These are phyloP conservation scores for Enteromius viviparus DNA, from an alignment of 2,797 vertebrate species.

Conservation along the genomic window DNA sequence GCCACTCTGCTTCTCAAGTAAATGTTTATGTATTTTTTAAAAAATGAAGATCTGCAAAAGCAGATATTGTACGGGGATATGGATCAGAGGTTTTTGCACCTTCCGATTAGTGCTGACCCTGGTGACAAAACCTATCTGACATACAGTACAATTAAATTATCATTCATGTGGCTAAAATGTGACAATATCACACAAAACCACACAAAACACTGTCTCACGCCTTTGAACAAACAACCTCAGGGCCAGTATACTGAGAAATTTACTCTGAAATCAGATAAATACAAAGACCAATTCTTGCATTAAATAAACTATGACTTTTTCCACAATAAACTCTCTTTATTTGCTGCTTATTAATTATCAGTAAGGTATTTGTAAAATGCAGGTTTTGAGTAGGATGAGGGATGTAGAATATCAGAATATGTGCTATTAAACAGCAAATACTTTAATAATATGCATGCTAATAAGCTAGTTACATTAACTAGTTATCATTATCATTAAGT, in stretches of 20 bases:
- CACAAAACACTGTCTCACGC: neutral
- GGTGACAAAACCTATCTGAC: neutral
- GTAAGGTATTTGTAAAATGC: neutral
- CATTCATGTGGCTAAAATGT: conserved; percentile 8
- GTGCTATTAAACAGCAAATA: neutral
- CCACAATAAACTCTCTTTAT: neutral
- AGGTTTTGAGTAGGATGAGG: neutral
- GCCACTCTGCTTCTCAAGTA: neutral
- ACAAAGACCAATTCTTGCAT: neutral
- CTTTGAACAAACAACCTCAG: neutral
- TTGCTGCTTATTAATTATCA: neutral
- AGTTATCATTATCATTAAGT: too few relatives aligned
- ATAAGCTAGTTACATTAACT: too few relatives aligned
- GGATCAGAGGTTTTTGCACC: neutral
- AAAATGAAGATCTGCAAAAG: neutral
- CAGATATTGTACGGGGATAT: neutral
- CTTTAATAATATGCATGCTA: neutral
- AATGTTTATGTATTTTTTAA: neutral
- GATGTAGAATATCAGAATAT: neutral
- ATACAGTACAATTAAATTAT: neutral
- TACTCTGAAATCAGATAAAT: neutral
- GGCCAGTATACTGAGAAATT: neutral
- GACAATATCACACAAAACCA: conserved; percentile 22
- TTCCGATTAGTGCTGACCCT: neutral
- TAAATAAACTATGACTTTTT: neutral